phyloP scores from a whole-genome alignment of 1,140 invertebrate genomes.

The Drosophila nasuta region DNA sequence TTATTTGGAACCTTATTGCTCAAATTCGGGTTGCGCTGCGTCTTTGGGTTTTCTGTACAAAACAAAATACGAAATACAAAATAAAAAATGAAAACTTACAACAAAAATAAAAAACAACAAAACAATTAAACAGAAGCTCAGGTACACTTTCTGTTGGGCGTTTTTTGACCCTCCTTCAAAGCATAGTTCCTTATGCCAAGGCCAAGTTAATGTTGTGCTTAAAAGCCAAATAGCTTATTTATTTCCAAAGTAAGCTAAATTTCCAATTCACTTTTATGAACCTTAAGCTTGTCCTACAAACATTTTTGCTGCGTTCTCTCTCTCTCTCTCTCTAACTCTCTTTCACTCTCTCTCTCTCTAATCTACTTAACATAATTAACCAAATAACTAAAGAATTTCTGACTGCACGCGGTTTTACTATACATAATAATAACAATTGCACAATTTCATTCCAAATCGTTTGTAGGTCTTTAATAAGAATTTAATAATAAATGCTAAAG shows the following conservation, averaged over 20 bases:
- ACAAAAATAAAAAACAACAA: slow-evolving; percentile 15
- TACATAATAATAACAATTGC: slow-evolving; percentile 63
- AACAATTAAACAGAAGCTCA: slow-evolving; percentile 46
- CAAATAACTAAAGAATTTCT: slow-evolving; percentile 68
- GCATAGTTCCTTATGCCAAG: slow-evolving; percentile 56
- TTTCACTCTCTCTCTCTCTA: slow-evolving; percentile 51
- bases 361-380: slow-evolving; percentile 54
- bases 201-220: slow-evolving; percentile 57
- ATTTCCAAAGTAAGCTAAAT: slow-evolving; percentile 75
- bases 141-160: slow-evolving; percentile 56
- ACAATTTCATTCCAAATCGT: slow-evolving; percentile 73
- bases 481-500: slow-evolving; percentile 63
- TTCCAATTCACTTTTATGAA: slow-evolving; percentile 73
- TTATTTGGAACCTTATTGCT: slow-evolving; percentile 49
- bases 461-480: slow-evolving; percentile 67
- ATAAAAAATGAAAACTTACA: slow-evolving; percentile 22
- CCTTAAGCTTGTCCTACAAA: slow-evolving; percentile 77
- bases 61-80: slow-evolving; percentile 21
- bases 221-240: slow-evolving; percentile 64
- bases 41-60: slow-evolving; percentile 61
- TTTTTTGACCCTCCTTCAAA: slow-evolving; percentile 41
- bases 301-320: slow-evolving; percentile 68
- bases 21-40: slow-evolving; percentile 74
- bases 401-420: slow-evolving; percentile 78
- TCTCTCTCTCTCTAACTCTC: slow-evolving; percentile 58